phyloP scores from a whole-genome alignment of 2,888 invertebrate species.

The Drosophila aldrichi region DNA sequence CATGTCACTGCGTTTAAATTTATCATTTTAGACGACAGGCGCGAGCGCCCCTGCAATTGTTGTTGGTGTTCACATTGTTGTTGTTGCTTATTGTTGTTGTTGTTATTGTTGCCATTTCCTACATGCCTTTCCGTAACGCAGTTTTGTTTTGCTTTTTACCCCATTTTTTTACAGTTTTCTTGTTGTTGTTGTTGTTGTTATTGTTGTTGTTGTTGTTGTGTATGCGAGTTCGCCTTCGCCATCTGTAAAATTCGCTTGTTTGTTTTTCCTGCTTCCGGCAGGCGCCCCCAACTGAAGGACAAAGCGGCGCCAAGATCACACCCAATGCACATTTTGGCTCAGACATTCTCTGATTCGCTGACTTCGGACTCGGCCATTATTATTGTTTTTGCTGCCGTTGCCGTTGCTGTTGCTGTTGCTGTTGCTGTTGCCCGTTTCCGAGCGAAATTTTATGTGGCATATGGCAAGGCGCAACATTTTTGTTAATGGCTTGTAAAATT shows the following conservation, averaged over 20 bases:
- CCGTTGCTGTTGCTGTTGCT: slow-evolving; percentile 1
- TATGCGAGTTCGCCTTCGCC: slow-evolving; percentile 28
- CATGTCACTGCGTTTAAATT: slow-evolving; percentile 82
- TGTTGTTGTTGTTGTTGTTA: background rate
- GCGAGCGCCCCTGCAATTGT: slow-evolving; percentile 60
- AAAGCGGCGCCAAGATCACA: slow-evolving; percentile 71
- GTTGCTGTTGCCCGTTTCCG: slow-evolving; percentile 29
- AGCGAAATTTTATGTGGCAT: slow-evolving; percentile 70
- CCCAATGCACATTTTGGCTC: slow-evolving; percentile 72
- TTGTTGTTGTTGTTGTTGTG: background rate
- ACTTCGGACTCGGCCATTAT: slow-evolving; percentile 31
- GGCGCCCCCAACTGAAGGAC: slow-evolving; percentile 44
- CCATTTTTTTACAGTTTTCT: slow-evolving; percentile 1
- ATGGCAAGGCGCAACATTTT: slow-evolving; percentile 76
- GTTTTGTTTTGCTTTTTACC: slow-evolving; percentile 48
- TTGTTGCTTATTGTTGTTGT: slow-evolving; percentile 38
- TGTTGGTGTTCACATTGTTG: slow-evolving; percentile 31
- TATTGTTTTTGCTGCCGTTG: slow-evolving; percentile 9
- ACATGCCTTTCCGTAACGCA: slow-evolving; percentile 54
- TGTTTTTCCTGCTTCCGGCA: slow-evolving; percentile 70
- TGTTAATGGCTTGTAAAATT: slow-evolving; percentile 82
- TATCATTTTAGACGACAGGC: slow-evolving; percentile 79
- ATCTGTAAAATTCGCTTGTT: slow-evolving; percentile 64
- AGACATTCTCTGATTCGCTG: slow-evolving; percentile 26
- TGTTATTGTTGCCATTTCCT: slow-evolving; percentile 41